A percentile compares a stretch with the other conserved stretches of the same genome.
phyloP scores from a whole-genome alignment of 2,113 vertebrate species.

The Colossoma macropomum region DNA sequence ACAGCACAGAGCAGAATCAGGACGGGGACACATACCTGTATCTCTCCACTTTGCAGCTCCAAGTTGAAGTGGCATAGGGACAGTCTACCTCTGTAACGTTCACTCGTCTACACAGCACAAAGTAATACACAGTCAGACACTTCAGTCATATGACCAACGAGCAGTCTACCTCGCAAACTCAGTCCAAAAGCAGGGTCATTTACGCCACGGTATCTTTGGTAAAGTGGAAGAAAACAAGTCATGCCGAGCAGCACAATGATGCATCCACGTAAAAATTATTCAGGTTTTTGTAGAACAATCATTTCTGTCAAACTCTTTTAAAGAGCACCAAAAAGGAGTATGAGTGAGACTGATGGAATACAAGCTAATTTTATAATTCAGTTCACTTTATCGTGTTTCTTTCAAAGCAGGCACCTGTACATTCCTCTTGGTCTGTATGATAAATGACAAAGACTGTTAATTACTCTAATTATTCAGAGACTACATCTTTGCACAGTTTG shows the following conservation, averaged over 20 bases:
- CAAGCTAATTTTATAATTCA: not conserved
- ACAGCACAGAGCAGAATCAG: slow-evolving; percentile 27
- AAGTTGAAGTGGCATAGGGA: slow-evolving; percentile 43
- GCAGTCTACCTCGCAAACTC: slow-evolving; percentile 69
- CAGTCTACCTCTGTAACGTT: slow-evolving; percentile 60
- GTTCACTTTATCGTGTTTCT: not conserved
- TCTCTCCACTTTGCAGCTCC: slow-evolving; percentile 52
- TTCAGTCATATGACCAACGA: slow-evolving; percentile 3
- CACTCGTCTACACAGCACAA: not conserved
- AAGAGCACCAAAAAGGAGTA: not conserved
- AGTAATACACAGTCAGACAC: not conserved
- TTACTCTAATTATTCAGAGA: not conserved
- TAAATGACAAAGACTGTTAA: not conserved
- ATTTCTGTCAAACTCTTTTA: not conserved
- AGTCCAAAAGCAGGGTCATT: slow-evolving; percentile 53
- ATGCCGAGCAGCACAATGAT: not conserved
- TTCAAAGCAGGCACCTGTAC: not conserved
- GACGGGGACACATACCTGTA: slow-evolving; percentile 19
- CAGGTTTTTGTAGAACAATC: not conserved
- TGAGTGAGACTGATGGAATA: not conserved
- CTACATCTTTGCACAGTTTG: not conserved
- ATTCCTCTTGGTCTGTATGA: not conserved
- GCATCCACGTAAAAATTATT: not conserved
- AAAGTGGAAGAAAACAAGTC: not conserved
- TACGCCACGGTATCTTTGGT: too few relatives aligned